A percentile compares a stretch with the other conserved stretches of the same genome.
Evolutionary conservation across 2,113 vertebrate species (phyloP).

Genomic region (Bettongia penicillata): DNA sequence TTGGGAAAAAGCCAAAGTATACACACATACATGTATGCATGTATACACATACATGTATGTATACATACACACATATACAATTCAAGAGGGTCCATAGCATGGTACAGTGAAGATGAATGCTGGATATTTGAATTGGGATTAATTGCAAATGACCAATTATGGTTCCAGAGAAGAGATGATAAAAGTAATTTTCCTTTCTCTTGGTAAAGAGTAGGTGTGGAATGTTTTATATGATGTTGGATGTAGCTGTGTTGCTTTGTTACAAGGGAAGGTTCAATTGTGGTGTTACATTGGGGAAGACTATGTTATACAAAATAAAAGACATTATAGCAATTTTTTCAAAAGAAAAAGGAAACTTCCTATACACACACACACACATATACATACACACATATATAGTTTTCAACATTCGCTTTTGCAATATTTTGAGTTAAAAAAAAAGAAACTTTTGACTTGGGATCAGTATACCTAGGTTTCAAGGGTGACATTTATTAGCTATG

Average conservation of each 20-base stretch:
- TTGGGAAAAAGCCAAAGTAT: no score
- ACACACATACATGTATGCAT: no score
- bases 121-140: not conserved
- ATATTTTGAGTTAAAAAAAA: not conserved
- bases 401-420: no score
- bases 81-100: not conserved
- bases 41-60: no score
- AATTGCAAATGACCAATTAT: not conserved
- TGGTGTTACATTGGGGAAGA: not conserved
- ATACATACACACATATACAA: not conserved
- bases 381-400: no score
- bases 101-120: not conserved
- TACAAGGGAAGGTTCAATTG: not conserved
- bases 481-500: not conserved
- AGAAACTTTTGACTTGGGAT: not conserved
- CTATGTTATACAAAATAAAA: not conserved
- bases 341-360: no score
- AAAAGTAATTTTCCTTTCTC: not conserved
- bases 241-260: not conserved
- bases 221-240: not conserved
- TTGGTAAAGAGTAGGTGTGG: not conserved
- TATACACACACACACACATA: no score
- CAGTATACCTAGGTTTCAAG: not conserved
- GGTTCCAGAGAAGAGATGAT: not conserved
- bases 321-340: not conserved